phyloP scores from a whole-genome alignment of 2,797 vertebrate genomes.

The Tokudaia muenninki region DNA sequence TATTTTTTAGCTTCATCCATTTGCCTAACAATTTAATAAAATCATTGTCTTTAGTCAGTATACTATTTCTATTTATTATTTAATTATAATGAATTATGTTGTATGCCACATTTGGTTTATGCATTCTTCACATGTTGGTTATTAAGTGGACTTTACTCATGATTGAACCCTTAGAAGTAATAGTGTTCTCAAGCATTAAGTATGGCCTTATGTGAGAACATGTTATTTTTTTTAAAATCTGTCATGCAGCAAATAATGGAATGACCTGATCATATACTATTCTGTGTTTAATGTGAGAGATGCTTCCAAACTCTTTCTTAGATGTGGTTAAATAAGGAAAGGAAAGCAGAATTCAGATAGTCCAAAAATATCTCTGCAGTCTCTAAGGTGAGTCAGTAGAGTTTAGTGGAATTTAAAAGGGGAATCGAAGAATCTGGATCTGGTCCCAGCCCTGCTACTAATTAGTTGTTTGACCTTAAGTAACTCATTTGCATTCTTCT shows the following conservation, averaged over 20 bases:
- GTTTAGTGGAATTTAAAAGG: constrained; percentile 44
- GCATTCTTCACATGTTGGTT: not conserved
- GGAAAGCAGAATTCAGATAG: not conserved
- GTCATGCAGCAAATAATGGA: not conserved
- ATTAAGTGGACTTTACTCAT: not conserved
- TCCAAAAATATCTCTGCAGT: constrained; percentile 53
- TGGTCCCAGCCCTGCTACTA: constrained; percentile 63
- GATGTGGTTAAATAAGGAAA: not conserved
- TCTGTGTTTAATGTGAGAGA: not conserved
- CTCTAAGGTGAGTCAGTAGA: constrained; percentile 12
- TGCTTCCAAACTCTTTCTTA: not conserved
- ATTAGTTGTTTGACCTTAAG: constrained; percentile 78
- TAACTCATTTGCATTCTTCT: constrained; percentile 76
- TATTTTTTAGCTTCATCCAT: too few relatives aligned
- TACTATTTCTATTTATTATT: not conserved
- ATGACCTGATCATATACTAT: not conserved
- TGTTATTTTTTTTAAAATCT: not conserved
- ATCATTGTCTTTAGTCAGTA: too few relatives aligned
- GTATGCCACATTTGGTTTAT: not conserved
- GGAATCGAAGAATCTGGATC: constrained; percentile 18
- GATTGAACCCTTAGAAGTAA: not conserved
- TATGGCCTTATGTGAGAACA: not conserved
- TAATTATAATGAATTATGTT: not conserved
- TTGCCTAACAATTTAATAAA: too few relatives aligned
- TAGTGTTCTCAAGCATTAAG: too few relatives aligned